A percentile compares a stretch with the other conserved stretches of the same genome.
Conservation (phyloP, 1,140 invertebrate genomes). For the Trissolcus basalis region DNA sequence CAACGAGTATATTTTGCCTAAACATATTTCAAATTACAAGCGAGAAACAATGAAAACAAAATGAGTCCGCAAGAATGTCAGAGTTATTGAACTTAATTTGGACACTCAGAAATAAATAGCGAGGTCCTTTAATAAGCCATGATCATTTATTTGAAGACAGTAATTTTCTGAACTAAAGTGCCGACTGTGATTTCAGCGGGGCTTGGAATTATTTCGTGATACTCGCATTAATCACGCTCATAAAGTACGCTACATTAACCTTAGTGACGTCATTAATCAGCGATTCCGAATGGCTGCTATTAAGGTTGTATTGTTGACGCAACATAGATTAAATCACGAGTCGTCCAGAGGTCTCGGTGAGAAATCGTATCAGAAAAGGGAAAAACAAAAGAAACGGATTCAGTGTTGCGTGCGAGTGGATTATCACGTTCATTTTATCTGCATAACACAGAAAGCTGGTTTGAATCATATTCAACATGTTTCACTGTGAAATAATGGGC, state of each 20-base stretch:
- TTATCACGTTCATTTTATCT: background rate
- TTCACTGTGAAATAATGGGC: background rate
- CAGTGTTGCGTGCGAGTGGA: background rate
- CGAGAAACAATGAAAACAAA: background rate
- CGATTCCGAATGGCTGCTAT: conserved; percentile 48
- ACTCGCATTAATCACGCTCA: conserved; percentile 46
- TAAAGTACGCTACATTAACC: conserved; percentile 55
- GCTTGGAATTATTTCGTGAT: conserved; percentile 50
- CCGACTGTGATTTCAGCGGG: conserved; percentile 45
- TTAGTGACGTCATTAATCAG: conserved; percentile 51
- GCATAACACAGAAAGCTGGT: background rate
- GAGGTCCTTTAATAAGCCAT: conserved; percentile 28
- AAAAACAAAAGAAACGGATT: background rate
- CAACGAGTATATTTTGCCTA: background rate
- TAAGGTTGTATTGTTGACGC: conserved; percentile 54
- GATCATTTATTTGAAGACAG: conserved; percentile 39
- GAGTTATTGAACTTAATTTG: background rate
- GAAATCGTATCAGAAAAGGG: too few relatives aligned
- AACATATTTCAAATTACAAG: conserved; percentile 2
- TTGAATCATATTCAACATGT: background rate
- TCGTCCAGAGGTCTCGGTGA: background rate
- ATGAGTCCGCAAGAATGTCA: background rate
- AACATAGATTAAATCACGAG: conserved; percentile 53
- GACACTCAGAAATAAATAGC: conserved; percentile 15
- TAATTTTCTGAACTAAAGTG: conserved; percentile 36